Evolutionary conservation across 2,797 vertebrate species (phyloP), one percentile per base, ranked within the genome.

Genomic region (Paguma larvata): DNA sequence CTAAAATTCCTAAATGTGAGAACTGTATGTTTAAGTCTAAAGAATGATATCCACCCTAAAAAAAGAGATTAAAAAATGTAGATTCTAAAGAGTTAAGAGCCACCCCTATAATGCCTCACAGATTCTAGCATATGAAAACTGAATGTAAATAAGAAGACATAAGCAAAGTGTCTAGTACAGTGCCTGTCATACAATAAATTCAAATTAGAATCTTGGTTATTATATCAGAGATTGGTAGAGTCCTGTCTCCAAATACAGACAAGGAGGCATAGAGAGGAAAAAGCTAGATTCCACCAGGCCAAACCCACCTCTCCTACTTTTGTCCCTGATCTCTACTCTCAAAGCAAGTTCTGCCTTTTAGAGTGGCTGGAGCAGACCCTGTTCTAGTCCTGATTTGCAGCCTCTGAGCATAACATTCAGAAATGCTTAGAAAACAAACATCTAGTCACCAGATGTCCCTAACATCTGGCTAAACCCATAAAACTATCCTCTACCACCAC

Each of bases 391-490:
- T 9, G 9, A 1, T 25, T 38, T 44, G 75, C 46, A 75, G 86
- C 53, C 65, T 62, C 67, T 0, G 32, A 93, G 75, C 34, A 19
- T 53, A 79, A 93, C 38, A 94, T 87, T 88, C 96, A 98, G 96
- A 92, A 88, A 87, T 78, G 72, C 86, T 96, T 84, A 34, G 85
- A 95, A 97, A 97, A 44, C 77, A 92, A 96, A 95, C 98, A 98
- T 63, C 72, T 93, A 14, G 70, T 9, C 6, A 3, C 98, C 98
- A 99, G 98, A 98, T 98, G 98, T 98, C 94, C 14, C 16, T 88
- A 97, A 98, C 98, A 98, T 98, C 98, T 98, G 98, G 97, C 68
- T 96, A 82, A 97, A 46, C 87, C 91, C 96, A 62, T 98, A 97
- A 94, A 98, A 96, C 63, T 79, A 88, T 80, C 92, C 88, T 95